phyloP scores from a whole-genome alignment of 2,888 invertebrate species.

The Noctua janthe region DNA sequence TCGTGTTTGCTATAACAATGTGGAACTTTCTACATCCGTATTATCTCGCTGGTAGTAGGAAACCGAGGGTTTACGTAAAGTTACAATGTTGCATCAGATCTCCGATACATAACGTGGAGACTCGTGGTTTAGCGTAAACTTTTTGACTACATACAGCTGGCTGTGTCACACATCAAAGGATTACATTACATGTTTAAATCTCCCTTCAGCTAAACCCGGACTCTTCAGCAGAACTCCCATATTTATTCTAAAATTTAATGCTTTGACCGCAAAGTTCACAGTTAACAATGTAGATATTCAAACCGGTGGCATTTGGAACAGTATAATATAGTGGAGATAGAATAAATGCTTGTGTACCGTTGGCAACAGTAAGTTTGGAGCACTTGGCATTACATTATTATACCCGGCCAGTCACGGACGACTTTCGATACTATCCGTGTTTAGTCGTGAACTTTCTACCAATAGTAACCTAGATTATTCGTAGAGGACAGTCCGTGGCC shows the following conservation, averaged over 20 bases:
- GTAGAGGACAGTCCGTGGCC: conserved; percentile 27
- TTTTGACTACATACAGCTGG: neutral
- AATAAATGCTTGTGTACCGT: conserved; percentile 23
- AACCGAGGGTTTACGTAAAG: neutral
- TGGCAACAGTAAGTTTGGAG: conserved; percentile 34
- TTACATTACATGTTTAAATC: neutral
- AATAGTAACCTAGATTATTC: conserved; percentile 56
- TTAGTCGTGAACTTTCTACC: conserved; percentile 63
- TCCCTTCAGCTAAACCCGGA: no score
- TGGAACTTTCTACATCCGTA: conserved; percentile 29
- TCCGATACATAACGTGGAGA: neutral
- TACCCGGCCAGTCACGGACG: conserved; percentile 19
- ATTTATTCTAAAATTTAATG: neutral
- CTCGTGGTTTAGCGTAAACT: neutral
- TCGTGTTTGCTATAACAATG: conserved; percentile 28
- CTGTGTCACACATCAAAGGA: neutral
- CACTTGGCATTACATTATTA: conserved; percentile 39
- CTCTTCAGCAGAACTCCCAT: neutral
- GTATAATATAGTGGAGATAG: conserved; percentile 4
- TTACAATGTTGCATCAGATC: neutral
- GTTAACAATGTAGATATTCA: neutral
- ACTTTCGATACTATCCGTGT: conserved; percentile 55
- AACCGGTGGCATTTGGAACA: neutral
- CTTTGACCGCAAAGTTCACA: neutral
- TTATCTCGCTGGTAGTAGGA: conserved; percentile 4